Percentiles rank a stretch among this genome's conserved stretches.
Conservation (phyloP, 2,888 invertebrate genomes). For the Brenthis hecate region DNA sequence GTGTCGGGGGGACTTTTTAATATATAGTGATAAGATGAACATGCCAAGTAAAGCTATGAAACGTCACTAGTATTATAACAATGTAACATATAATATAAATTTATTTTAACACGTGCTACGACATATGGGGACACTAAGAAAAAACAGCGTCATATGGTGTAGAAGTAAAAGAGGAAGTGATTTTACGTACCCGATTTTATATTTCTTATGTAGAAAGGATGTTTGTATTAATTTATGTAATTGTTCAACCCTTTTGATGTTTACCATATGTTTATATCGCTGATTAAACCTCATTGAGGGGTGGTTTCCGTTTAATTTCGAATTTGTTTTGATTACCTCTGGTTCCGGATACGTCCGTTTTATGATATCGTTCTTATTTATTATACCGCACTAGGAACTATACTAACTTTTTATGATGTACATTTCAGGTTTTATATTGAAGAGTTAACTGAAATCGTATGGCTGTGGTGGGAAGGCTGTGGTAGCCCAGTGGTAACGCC, state of each 20-base stretch:
- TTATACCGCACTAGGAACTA: no score
- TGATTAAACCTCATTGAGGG: conserved; percentile 66
- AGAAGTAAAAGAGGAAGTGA: conserved; percentile 66
- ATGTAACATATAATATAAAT: conserved; percentile 10
- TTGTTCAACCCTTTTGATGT: conserved; percentile 73
- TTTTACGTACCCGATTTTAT: conserved; percentile 69
- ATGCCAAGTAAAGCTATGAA: no score
- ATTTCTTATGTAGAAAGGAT: conserved; percentile 69
- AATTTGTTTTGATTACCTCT: conserved; percentile 76
- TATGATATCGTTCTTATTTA: conserved; percentile 12
- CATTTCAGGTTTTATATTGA: no score
- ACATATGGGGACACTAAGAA: conserved; percentile 63
- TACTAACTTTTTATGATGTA: no score
- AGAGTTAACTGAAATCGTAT: no score
- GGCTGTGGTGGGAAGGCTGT: no score
- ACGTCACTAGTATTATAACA: no score
- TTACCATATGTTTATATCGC: conserved; percentile 71
- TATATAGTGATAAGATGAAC: no score
- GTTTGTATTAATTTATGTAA: conserved; percentile 78
- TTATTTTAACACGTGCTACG: conserved; percentile 62
- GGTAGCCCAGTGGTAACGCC: no score
- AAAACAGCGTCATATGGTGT: conserved; percentile 70
- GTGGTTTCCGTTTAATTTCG: conserved; percentile 69
- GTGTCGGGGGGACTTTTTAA: no score
- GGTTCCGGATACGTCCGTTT: conserved; percentile 58